Evolutionary conservation across 1,140 invertebrate genomes (phyloP).

Genomic region (Hycleus cichorii): DNA sequence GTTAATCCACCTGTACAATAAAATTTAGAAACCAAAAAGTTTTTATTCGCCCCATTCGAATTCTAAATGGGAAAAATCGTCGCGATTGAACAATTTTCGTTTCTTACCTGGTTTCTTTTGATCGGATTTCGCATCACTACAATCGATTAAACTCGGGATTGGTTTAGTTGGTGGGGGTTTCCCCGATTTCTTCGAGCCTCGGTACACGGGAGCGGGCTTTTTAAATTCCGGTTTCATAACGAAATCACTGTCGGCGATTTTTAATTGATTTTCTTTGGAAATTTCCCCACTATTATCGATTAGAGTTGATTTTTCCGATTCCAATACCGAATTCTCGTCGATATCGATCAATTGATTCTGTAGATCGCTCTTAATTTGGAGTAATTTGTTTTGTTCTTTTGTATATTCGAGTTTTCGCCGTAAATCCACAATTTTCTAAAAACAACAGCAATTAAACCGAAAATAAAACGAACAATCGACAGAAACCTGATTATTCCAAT

Average conservation of each 20-base stretch:
- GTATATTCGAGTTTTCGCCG: background rate
- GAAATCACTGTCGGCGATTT: no score
- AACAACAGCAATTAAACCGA: no score
- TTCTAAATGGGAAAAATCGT: constrained; percentile 7
- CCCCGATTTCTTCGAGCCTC: background rate
- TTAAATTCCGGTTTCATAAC: background rate
- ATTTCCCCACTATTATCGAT: no score
- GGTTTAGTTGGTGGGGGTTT: background rate
- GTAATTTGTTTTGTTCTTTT: background rate
- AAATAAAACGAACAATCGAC: no score
- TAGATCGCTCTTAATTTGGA: background rate
- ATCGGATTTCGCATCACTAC: background rate
- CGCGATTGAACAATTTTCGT: constrained; percentile 11
- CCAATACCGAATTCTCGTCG: no score
- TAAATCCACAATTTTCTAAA: no score
- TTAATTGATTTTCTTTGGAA: no score
- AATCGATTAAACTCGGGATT: background rate
- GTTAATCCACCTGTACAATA: no score
- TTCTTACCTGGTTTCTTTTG: background rate
- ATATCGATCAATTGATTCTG: background rate
- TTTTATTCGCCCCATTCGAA: no score
- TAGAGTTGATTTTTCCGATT: no score
- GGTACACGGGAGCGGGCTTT: background rate
- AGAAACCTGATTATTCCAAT: no score
- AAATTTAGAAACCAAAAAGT: no score